A percentile compares a stretch with the other conserved stretches of the same genome.
phyloP scores from a whole-genome alignment of 1,140 invertebrate genomes.

The Macrotrachela quadricornifera region DNA sequence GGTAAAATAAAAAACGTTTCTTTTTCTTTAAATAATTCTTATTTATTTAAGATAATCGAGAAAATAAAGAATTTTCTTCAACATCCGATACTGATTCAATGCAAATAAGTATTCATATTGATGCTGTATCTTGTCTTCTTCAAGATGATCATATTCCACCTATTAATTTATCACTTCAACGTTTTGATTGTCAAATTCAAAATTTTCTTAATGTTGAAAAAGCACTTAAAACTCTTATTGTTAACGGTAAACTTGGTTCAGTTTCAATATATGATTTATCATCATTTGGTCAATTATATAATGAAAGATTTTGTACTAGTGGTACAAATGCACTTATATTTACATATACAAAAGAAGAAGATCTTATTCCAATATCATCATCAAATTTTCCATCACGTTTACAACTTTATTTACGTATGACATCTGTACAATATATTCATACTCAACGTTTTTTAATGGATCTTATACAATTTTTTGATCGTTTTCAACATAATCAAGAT shows the following conservation, averaged over 20 bases:
- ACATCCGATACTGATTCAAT: no score
- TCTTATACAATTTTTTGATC: slow-evolving; percentile 56
- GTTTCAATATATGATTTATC: slow-evolving; percentile 59
- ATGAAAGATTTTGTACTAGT: slow-evolving; percentile 60
- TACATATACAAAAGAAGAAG: slow-evolving; percentile 36
- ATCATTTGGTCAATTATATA: slow-evolving; percentile 46
- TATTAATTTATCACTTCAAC: not conserved
- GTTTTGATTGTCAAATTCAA: not conserved
- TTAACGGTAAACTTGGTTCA: slow-evolving; percentile 40
- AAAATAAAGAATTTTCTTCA: not conserved
- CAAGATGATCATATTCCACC: not conserved
- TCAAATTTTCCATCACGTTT: not conserved
- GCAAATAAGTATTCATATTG: not conserved
- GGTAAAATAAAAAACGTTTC: no score
- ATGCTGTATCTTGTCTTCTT: not conserved
- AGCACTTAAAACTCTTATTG: slow-evolving; percentile 12
- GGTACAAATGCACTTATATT: slow-evolving; percentile 39
- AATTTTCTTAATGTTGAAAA: not conserved
- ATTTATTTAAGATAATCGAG: no score
- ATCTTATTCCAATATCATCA: not conserved
- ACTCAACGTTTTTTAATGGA: slow-evolving; percentile 76
- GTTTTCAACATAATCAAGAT: slow-evolving; percentile 60
- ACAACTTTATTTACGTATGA: slow-evolving; percentile 15
- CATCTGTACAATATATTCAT: slow-evolving; percentile 61
- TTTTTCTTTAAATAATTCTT: no score